phyloP scores from a whole-genome alignment of 1,140 invertebrate species.

The Sitobion miscanthi region DNA sequence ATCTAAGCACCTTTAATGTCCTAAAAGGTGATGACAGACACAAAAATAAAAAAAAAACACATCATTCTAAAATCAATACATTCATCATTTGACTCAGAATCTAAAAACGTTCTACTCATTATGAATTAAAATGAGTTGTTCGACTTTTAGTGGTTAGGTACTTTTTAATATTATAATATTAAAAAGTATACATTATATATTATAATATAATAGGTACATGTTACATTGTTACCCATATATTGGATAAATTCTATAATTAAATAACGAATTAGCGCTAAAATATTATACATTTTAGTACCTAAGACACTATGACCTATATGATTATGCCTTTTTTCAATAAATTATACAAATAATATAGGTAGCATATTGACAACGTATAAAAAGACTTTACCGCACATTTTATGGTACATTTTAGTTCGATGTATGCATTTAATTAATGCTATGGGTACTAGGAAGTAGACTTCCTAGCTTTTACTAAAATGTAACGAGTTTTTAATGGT shows the following conservation, averaged over 20 bases:
- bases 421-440: too few species aligned
- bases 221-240: too few species aligned
- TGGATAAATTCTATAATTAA: background rate
- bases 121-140: background rate
- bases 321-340: background rate
- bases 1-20: too few species aligned
- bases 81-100: too few species aligned
- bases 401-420: too few species aligned
- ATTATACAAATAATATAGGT: background rate
- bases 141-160: background rate
- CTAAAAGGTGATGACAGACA: too few species aligned
- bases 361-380: background rate
- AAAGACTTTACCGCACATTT: background rate
- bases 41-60: too few species aligned
- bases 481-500: background rate
- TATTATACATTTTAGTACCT: background rate
- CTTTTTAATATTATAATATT: background rate
- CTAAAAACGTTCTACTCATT: background rate
- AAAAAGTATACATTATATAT: too few species aligned
- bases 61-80: too few species aligned
- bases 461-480: background rate
- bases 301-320: background rate
- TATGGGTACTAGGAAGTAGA: too few species aligned
- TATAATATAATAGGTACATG: too few species aligned
- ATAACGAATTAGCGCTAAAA: background rate